Evolutionary conservation across 2,888 invertebrate genomes (phyloP), one percentile per base, ranked within the genome.

Genomic region (Ornithoptera alexandrae): DNA sequence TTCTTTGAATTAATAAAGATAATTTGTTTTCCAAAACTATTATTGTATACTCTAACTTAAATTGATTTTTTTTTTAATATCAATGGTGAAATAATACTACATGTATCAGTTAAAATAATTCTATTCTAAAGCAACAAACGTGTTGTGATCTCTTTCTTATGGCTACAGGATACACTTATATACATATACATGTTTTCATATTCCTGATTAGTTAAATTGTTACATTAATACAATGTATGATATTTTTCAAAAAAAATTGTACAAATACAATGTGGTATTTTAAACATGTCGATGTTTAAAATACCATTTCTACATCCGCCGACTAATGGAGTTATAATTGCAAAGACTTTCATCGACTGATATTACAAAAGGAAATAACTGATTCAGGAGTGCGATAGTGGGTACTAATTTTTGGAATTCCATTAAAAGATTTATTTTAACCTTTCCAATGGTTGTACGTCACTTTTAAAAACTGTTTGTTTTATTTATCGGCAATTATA

Each of bases 251-350:
- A 50, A 50, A 20, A 60, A 60, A 36, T n/a, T 4, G 24, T 67
- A 71, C 67, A 62, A 72, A 61, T 66, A 67, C 67, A 72, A 72
- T 68, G 69, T 67, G 42, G 30, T 71, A 62, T 62, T 56, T n/a
- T 57, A 58, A 46, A 3, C 17, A 7, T n/a, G n/a, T n/a, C n/a
- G n/a, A n/a, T n/a, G n/a, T n/a, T n/a, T n/a, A n/a, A n/a, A n/a
- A n/a, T n/a, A n/a, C n/a, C 36, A 46, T 63, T 67, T 70, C 60
- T 56, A 59, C 12, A 39, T 50, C 62, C 53, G 62, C 46, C 68
- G 36, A 62, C 67, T 63, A 70, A 70, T 70, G 70, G 67, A 63
- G 50, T 67, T 59, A 70, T 70, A 70, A 70, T 70, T 70, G 64
- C 67, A 64, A 67, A 64, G 39, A 36, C 67, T 64, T 62, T 46